Conservation (phyloP, 2,797 vertebrate species). For the Capromys pilorides region DNA sequence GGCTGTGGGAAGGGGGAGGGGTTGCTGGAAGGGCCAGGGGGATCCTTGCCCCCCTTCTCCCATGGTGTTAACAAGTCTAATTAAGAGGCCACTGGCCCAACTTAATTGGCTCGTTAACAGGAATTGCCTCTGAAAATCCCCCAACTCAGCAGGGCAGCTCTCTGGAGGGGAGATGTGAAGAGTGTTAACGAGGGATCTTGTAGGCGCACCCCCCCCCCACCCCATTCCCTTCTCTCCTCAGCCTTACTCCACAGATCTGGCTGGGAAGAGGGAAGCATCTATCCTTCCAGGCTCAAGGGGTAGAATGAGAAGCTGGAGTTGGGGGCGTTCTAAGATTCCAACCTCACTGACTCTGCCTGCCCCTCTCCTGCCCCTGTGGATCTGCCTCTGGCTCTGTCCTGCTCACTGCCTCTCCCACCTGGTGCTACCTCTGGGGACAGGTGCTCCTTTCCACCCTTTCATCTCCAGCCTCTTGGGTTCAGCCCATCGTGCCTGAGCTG, state of each 20-base stretch:
- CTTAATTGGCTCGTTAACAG: constrained; percentile 83
- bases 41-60: constrained; percentile 24
- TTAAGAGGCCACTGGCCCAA: constrained; percentile 82
- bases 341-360: neutral
- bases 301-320: constrained; percentile 15
- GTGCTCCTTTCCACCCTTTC: constrained; percentile 56
- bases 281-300: constrained; percentile 55
- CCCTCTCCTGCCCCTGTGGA: neutral
- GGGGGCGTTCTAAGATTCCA: neutral
- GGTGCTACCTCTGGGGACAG: constrained; percentile 17
- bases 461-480: constrained; percentile 70
- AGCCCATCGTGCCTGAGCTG: constrained; percentile 67
- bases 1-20: neutral
- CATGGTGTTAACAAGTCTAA: constrained; percentile 82
- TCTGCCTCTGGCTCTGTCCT: neutral
- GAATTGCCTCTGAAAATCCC: constrained; percentile 81
- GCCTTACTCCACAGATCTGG: constrained; percentile 58
- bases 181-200: constrained; percentile 79
- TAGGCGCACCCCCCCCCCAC: neutral
- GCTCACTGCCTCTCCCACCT: neutral
- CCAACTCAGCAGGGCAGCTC: constrained; percentile 77
- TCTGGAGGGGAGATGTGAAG: constrained; percentile 73
- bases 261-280: constrained; percentile 64
- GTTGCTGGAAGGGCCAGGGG: neutral
- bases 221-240: neutral